Evolutionary conservation across 2,797 vertebrate genomes (phyloP), one percentile per base, ranked within the genome.

Genomic region (Galagoides demidoff): DNA sequence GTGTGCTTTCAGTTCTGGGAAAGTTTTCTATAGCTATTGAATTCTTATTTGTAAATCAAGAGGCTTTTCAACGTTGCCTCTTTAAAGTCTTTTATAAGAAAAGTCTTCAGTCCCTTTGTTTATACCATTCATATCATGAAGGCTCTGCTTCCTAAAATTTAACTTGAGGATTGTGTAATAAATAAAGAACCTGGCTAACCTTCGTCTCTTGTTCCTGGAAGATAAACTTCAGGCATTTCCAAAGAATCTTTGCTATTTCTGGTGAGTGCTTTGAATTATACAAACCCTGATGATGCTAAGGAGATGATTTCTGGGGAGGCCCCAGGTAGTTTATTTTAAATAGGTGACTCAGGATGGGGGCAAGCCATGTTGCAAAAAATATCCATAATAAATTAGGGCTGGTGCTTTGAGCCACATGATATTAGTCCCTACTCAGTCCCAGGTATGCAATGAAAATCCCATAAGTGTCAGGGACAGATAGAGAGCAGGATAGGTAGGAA

Each of bases 1-100:
- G 77, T 59, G 37, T 87, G n/a, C 45, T 89, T 89, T 87, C 2
- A 87, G 11, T 79, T 94, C 31, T 16, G 45, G 27, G 1, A 74
- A 64, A 57, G 8, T 66, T 61, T 39, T 86, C 39, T 7, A 85
- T 17, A 45, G 20, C 14, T 73, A 57, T 0, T 83, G 12, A 76
- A 57, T 57, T 92, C 27, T 61, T 82, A 23, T 2, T 61, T 27
- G 10, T 57, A 73, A 63, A 45, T 87, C 17, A 85, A 90, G 37
- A 88, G 4, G 14, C 7, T 76, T 61, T 45, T 49, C 16, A 83
- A 74, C 74, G 79, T 43, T 57, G 4, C 31, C 20, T 91, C 12
- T 59, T 82, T 85, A 19, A 63, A 78, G 7, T 20, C 12, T 17
- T 89, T 3, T 68, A 10, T 66, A 73, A 43, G 5, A 66, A 43